Base-by-base conservation (phyloP, 2,888 invertebrate species). In the Orthosia incerta region DNA sequence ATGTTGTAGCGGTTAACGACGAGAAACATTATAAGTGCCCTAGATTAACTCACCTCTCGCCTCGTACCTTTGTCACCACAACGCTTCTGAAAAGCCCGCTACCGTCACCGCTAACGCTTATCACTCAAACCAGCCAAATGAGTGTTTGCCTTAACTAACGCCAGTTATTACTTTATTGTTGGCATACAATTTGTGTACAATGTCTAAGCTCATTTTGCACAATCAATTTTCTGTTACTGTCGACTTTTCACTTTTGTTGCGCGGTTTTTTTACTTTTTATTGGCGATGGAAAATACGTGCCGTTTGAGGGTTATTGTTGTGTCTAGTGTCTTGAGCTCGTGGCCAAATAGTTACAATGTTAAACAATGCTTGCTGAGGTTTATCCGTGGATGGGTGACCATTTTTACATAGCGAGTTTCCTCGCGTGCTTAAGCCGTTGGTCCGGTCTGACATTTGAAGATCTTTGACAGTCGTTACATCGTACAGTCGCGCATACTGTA, bases 111-210 rank as follows among this genome's bases (percentile, higher is more conserved):
- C 92, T 88, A n/a, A 51, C 77, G 85, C 87, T 82, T 78, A 18
- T 86, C 3, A 31, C 76, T 85, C 80, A 45, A 0, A 48, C 84
- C 87, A 76, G 57, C 73, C 79, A 90, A 91, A 91, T 91, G 86
- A 88, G 82, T 92, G 93, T 92, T 92, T 92, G 90, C 89, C 84
- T 84, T 89, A n/a, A n/a, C 90, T 89, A 90, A 90, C 89, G 89
- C 89, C 88, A 90, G 91, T 94, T 93, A 94, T 93, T 91, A 91
- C 91, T 92, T 91, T 91, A 92, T 92, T 90, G 91, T 89, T 86
- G 89, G 89, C 88, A 74, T 90, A 89, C 89, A 92, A 90, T 90
- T 91, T 93, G 90, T 92, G 88, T 88, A 84, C 90, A 91, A 89
- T 89, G 89, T 91, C 87, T 86, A 83, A 82, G 82, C 87, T 88